Evolutionary conservation across 2,888 invertebrate genomes (phyloP).

Genomic region (Folsomia candida): DNA sequence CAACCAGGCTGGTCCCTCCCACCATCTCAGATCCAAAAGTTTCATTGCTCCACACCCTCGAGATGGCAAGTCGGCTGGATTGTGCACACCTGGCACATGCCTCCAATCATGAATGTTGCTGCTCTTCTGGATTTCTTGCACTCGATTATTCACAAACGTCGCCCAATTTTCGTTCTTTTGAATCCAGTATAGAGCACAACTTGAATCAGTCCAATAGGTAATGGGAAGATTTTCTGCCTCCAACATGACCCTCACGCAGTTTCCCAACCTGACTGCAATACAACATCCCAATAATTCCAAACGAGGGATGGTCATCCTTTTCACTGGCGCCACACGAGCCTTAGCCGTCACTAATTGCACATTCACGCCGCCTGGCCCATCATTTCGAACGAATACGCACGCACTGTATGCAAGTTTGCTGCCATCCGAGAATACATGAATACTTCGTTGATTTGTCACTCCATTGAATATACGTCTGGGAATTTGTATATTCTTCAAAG

Average conservation of each 20-base stretch:
- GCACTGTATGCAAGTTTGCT: constrained; percentile 51
- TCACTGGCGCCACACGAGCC: constrained; percentile 50
- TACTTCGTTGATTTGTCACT: constrained; percentile 20
- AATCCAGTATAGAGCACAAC: constrained; percentile 43
- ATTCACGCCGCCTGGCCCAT: constrained; percentile 16
- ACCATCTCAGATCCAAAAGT: constrained; percentile 36
- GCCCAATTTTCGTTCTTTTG: constrained; percentile 38
- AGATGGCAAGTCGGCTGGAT: neutral
- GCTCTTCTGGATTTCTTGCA: constrained; percentile 23
- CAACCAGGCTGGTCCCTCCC: constrained; percentile 41
- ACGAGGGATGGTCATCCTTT: constrained; percentile 51
- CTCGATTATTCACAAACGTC: constrained; percentile 40
- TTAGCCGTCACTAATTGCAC: constrained; percentile 50
- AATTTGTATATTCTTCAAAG: constrained; percentile 41
- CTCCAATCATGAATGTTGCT: constrained; percentile 2
- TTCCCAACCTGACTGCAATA: constrained; percentile 47
- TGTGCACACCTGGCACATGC: no score
- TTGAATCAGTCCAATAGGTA: constrained; percentile 41
- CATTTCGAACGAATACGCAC: constrained; percentile 44
- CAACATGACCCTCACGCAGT: constrained; percentile 29
- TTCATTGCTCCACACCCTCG: constrained; percentile 24
- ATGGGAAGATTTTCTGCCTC: constrained; percentile 14
- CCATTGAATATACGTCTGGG: constrained; percentile 31
- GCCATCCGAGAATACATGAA: constrained; percentile 52
- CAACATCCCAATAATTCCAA: constrained; percentile 52